phyloP scores from a whole-genome alignment of 2,888 invertebrate genomes.

The Drosophila recens region DNA sequence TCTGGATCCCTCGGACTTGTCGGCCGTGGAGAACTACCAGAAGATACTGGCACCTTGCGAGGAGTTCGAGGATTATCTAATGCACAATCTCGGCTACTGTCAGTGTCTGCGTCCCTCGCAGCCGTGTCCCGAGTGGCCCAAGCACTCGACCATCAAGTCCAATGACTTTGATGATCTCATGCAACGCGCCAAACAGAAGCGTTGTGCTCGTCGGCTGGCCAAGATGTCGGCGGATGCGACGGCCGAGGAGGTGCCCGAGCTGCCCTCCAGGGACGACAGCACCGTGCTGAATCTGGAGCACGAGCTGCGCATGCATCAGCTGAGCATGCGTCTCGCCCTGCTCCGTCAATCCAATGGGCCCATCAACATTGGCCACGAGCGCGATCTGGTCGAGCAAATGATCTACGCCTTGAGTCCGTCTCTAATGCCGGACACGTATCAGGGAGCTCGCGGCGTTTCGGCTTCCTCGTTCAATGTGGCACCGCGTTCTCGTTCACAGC shows the following conservation, averaged over 20 bases:
- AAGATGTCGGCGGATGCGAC: conserved; percentile 17
- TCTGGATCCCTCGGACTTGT: conserved; percentile 71
- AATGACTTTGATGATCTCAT: neutral
- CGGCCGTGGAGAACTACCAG: conserved; percentile 65
- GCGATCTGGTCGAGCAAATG: conserved; percentile 39
- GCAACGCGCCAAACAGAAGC: conserved; percentile 34
- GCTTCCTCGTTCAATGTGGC: neutral
- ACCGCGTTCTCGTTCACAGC: neutral
- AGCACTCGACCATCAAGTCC: fast-evolving
- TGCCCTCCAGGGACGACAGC: neutral
- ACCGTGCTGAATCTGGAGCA: conserved; percentile 8
- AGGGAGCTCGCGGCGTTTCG: neutral
- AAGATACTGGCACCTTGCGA: conserved; percentile 56
- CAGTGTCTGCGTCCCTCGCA: conserved; percentile 60
- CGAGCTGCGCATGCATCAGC: conserved; percentile 35
- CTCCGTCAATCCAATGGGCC: neutral
- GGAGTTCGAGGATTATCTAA: conserved; percentile 78
- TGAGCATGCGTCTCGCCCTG: conserved; percentile 21
- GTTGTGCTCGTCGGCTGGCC: conserved; percentile 42
- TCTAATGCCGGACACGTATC: conserved; percentile 4
- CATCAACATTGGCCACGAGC: neutral
- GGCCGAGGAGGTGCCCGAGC: neutral
- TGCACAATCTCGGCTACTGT: conserved; percentile 72
- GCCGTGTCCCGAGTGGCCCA: conserved; percentile 6
- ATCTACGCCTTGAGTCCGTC: conserved; percentile 47